Conservation (phyloP, 2,888 invertebrate species). For the Ophioninae sp. region DNA sequence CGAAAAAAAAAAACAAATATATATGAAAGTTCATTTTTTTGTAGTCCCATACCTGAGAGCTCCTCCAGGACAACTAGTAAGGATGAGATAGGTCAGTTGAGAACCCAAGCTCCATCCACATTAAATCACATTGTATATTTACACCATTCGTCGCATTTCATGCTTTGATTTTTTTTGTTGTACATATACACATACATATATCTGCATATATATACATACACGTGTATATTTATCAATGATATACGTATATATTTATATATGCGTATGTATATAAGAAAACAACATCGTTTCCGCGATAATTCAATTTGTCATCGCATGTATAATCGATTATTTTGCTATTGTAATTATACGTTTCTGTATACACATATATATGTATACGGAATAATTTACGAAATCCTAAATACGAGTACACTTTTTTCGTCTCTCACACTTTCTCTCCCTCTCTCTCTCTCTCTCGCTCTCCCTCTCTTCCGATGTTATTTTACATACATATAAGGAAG, state of each 20-base stretch:
- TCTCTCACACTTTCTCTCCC: not conserved
- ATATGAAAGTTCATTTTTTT: constrained; percentile 56
- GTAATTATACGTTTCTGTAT: constrained; percentile 44
- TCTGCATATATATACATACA: constrained; percentile 21
- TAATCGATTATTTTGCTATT: constrained; percentile 57
- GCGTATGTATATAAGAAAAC: constrained; percentile 31
- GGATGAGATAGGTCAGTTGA: constrained; percentile 78
- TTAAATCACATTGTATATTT: constrained; percentile 80
- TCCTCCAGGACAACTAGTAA: constrained; percentile 77
- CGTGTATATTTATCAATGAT: not conserved
- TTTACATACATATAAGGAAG: constrained; percentile 72
- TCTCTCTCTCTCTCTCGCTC: not conserved
- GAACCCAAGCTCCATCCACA: constrained; percentile 75
- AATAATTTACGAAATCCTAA: constrained; percentile 63
- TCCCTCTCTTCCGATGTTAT: constrained; percentile 59
- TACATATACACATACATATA: constrained; percentile 35
- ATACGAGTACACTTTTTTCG: constrained; percentile 27
- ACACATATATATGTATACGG: constrained; percentile 57
- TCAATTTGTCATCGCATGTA: constrained; percentile 56
- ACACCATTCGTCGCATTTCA: constrained; percentile 73
- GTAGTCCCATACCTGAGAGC: constrained; percentile 76
- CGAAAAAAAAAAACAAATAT: constrained; percentile 28
- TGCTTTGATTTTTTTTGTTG: constrained; percentile 56
- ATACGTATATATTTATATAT: constrained; percentile 29
- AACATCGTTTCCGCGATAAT: constrained; percentile 46